Evolutionary conservation across 1,140 invertebrate species (phyloP).

Genomic region (Reticulitermes speratus): DNA sequence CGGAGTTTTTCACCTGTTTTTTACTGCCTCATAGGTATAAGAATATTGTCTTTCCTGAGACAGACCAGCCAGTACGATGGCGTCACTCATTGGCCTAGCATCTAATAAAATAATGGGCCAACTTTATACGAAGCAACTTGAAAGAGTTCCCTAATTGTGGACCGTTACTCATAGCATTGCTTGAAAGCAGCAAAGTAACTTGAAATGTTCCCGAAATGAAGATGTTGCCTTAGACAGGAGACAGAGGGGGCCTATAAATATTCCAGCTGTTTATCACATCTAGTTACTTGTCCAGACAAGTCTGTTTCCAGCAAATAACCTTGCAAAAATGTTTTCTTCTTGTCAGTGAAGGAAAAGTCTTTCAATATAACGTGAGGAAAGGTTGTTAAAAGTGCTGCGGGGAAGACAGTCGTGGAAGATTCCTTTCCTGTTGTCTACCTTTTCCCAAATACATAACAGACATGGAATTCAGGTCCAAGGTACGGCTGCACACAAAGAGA

Average conservation of each 20-base stretch:
- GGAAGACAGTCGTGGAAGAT: background rate
- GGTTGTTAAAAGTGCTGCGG: background rate
- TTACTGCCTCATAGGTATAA: too few species aligned
- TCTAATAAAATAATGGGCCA: too few species aligned
- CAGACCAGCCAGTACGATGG: too few species aligned
- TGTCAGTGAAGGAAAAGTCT: conserved; percentile 3
- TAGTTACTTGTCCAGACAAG: background rate
- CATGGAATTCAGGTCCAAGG: conserved; percentile 8
- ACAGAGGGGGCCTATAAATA: background rate
- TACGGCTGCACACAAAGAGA: background rate
- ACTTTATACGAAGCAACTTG: too few species aligned
- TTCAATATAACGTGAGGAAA: background rate
- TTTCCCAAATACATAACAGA: conserved; percentile 17
- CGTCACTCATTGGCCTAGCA: too few species aligned
- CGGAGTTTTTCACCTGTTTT: too few species aligned
- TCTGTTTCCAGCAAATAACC: background rate
- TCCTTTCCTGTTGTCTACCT: background rate
- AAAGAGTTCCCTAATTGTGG: too few species aligned
- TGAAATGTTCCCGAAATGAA: background rate
- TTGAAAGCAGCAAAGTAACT: background rate
- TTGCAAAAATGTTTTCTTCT: background rate
- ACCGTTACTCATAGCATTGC: too few species aligned
- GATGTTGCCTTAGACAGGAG: background rate
- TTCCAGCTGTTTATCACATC: background rate
- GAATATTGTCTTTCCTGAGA: too few species aligned